Percentiles rank a stretch among this genome's conserved stretches.
These are phyloP conservation scores for Loripinus fragilis DNA, from an alignment of 2,888 invertebrate species.

Conservation along the genomic window DNA sequence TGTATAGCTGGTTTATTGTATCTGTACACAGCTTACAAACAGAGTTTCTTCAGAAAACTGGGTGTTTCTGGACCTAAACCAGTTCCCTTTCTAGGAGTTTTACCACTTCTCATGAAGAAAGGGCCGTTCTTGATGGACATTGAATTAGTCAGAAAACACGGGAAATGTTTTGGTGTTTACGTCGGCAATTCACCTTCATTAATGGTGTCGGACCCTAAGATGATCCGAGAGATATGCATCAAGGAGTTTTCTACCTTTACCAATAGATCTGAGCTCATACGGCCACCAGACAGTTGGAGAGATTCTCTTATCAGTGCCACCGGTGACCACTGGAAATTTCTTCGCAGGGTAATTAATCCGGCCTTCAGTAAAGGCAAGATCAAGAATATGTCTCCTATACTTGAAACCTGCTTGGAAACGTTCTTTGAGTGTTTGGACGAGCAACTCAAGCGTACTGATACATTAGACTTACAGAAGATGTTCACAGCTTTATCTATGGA, in stretches of 20 bases:
- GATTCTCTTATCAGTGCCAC: constrained; percentile 35
- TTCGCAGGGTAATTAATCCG: constrained; percentile 34
- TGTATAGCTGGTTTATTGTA: constrained; percentile 21
- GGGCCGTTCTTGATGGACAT: constrained; percentile 48
- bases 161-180: constrained; percentile 49
- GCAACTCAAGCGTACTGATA: constrained; percentile 10
- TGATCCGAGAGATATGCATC: constrained; percentile 58
- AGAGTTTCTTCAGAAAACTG: constrained; percentile 33
- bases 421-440: constrained; percentile 38
- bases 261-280: constrained; percentile 42
- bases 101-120: constrained; percentile 37
- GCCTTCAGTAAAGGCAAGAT: constrained; percentile 54
- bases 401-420: constrained; percentile 39
- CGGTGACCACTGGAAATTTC: constrained; percentile 57
- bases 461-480: constrained; percentile 44
- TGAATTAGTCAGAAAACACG: constrained; percentile 47
- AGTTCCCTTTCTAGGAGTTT: constrained; percentile 34
- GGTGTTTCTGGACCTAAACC: constrained; percentile 50
- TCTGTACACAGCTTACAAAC: constrained; percentile 40
- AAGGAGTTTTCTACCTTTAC: constrained; percentile 64
- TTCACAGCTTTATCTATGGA: constrained; percentile 59
- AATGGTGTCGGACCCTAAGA: constrained; percentile 59
- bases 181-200: constrained; percentile 54
- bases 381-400: constrained; percentile 47
- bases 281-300: constrained; percentile 25